Conservation (phyloP, 2,113 vertebrate species). For the Ciconia stormi region DNA sequence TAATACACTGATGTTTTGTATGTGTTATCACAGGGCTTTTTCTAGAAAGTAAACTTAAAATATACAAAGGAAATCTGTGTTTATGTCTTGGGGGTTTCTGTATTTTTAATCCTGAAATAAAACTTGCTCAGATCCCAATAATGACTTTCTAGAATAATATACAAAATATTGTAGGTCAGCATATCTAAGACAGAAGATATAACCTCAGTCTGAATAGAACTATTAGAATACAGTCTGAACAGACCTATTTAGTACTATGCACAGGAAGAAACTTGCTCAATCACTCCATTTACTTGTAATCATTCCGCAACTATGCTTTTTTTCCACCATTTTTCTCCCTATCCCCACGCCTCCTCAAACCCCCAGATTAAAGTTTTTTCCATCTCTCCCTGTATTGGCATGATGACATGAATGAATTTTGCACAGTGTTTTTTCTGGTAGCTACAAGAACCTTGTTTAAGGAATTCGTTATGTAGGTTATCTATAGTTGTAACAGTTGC, state of each 20-base stretch:
- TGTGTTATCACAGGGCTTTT: not conserved
- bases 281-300: not conserved
- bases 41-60: not conserved
- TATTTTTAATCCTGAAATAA: not conserved
- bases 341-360: not conserved
- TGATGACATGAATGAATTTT: not conserved
- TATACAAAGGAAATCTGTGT: not conserved
- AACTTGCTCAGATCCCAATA: not conserved
- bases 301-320: not conserved
- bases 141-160: not conserved
- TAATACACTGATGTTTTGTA: no score
- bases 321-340: not conserved
- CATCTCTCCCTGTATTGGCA: not conserved
- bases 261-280: not conserved
- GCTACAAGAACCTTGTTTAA: not conserved
- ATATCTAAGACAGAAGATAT: not conserved
- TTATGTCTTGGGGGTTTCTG: not conserved
- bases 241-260: not conserved
- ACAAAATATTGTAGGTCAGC: not conserved
- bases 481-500: not conserved
- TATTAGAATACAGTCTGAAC: not conserved
- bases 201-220: not conserved
- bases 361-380: not conserved
- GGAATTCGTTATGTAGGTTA: not conserved
- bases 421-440: not conserved